Evolutionary conservation across 2,113 vertebrate genomes (phyloP).

Genomic region (Coptodon rendalli): DNA sequence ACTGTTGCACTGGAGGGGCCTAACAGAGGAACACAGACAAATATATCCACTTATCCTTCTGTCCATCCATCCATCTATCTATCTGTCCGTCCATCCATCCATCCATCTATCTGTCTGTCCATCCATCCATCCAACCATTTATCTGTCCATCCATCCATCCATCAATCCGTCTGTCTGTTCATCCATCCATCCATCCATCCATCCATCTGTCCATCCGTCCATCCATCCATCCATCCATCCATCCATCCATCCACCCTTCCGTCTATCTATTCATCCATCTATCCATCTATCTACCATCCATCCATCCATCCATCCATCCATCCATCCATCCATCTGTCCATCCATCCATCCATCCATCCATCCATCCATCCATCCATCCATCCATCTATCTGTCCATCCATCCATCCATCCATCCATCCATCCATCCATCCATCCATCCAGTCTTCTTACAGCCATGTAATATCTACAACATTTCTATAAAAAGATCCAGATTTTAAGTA

Average conservation of each 20-base stretch:
- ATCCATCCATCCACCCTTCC: accelerated
- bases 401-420: accelerated
- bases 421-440: accelerated
- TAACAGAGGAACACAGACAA: too few species aligned
- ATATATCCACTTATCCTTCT: too few species aligned
- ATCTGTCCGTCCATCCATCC: accelerated
- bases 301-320: accelerated
- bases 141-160: accelerated
- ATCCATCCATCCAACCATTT: accelerated
- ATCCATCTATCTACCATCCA: accelerated
- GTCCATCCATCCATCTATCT: accelerated
- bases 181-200: accelerated
- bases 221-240: accelerated
- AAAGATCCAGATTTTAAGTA: background rate
- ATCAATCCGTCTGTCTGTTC: accelerated
- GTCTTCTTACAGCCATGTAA: background rate
- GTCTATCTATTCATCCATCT: too few species aligned
- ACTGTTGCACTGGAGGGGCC: too few species aligned
- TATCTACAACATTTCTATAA: background rate
- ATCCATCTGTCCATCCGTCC: accelerated
- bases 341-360: accelerated
- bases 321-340: accelerated
- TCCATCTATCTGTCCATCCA: accelerated
- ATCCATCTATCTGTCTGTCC: accelerated
- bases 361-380: accelerated